These are phyloP conservation scores for Troilus luridus DNA, from an alignment of 2,888 invertebrate species.

Conservation along the genomic window DNA sequence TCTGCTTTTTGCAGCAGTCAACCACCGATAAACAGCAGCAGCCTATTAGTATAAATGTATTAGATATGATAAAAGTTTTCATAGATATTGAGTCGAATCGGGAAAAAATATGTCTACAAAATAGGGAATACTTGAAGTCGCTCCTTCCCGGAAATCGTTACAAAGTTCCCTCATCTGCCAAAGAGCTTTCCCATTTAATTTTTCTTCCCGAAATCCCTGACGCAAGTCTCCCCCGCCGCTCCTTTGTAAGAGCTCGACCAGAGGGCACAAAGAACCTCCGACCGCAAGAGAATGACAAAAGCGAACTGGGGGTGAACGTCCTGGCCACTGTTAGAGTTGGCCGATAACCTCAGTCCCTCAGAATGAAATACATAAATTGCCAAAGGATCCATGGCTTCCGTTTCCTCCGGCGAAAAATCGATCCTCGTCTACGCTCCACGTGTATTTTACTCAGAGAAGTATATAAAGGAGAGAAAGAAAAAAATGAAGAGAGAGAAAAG, in stretches of 20 bases:
- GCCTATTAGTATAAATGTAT: too few relatives aligned
- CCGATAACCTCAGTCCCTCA: neutral
- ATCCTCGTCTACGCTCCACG: neutral
- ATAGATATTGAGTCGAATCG: too few relatives aligned
- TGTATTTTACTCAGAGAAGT: neutral
- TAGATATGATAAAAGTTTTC: too few relatives aligned
- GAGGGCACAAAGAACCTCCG: neutral
- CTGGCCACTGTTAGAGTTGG: neutral
- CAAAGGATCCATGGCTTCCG: neutral
- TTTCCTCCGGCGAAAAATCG: neutral
- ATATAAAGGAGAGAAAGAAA: too few relatives aligned
- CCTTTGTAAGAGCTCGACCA: neutral
- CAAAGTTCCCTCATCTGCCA: neutral
- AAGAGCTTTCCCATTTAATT: neutral
- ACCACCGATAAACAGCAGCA: too few relatives aligned
- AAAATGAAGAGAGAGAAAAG: too few relatives aligned
- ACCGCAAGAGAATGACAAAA: slow-evolving; percentile 16
- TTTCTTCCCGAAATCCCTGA: neutral
- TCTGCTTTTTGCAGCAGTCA: too few relatives aligned
- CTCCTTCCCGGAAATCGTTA: neutral
- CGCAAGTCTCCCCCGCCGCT: neutral
- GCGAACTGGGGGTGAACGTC: slow-evolving; percentile 1
- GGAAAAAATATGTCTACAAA: too few relatives aligned
- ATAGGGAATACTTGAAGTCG: too few relatives aligned
- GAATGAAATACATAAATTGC: neutral